Evolutionary conservation across 2,797 vertebrate genomes (phyloP).

Genomic region (Crenuchus spilurus): DNA sequence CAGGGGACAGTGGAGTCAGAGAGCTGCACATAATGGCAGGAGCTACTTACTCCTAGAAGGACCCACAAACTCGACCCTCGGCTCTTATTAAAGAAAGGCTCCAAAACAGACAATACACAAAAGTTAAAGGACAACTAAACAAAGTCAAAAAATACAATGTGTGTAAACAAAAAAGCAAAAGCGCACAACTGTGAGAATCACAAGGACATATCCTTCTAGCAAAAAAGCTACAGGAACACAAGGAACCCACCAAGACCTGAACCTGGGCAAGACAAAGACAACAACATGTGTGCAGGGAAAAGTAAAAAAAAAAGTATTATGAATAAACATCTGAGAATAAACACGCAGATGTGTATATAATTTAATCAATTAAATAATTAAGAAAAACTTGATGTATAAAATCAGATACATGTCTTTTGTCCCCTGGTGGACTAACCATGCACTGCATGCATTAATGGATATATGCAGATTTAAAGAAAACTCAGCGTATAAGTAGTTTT

Average conservation of each 20-base stretch:
- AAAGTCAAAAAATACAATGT: conserved; percentile 8
- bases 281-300: conserved; percentile 36
- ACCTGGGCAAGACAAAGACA: conserved; percentile 14
- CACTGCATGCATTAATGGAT: no score
- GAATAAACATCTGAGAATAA: no score
- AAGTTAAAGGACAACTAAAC: conserved; percentile 9
- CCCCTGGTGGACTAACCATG: no score
- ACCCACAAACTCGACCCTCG: conserved; percentile 20
- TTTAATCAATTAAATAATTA: no score
- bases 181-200: conserved; percentile 24
- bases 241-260: not conserved
- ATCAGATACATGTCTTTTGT: no score
- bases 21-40: conserved; percentile 35
- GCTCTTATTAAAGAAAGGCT: conserved; percentile 7
- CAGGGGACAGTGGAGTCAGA: conserved; percentile 49
- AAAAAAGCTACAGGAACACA: not conserved
- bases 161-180: conserved; percentile 12
- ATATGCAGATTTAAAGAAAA: no score
- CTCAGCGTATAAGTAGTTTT: no score
- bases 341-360: no score
- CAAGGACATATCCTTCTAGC: conserved; percentile 6
- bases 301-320: no score
- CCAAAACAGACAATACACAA: conserved; percentile 20
- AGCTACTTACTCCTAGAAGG: conserved; percentile 36
- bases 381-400: no score